phyloP scores from a whole-genome alignment of 2,888 invertebrate genomes.

The Drosophila greeni region DNA sequence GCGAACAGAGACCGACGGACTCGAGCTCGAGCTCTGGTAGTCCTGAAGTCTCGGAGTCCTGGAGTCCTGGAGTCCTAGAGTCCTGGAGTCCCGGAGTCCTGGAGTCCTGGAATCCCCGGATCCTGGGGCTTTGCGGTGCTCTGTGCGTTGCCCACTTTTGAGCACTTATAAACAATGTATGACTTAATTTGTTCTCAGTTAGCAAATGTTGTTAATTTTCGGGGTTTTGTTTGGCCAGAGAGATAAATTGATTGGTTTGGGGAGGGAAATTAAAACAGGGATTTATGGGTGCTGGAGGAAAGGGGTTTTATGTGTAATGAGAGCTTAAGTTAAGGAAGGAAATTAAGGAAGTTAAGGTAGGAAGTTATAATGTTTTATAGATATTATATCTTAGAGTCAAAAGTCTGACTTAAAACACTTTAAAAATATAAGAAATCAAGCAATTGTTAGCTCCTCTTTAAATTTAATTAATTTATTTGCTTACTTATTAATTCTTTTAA shows the following conservation, averaged over 20 bases:
- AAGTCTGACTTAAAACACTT: no score
- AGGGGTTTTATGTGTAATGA: background rate
- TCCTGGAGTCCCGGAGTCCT: slow-evolving; percentile 6
- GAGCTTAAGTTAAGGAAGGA: no score
- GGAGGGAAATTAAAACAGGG: slow-evolving; percentile 7
- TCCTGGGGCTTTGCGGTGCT: slow-evolving; percentile 19
- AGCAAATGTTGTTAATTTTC: slow-evolving; percentile 72
- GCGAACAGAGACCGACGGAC: slow-evolving; percentile 47
- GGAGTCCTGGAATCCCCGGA: slow-evolving; percentile 6
- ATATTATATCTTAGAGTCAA: no score
- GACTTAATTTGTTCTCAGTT: slow-evolving; percentile 73
- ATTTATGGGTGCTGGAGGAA: background rate
- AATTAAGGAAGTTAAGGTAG: no score
- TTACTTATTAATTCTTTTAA: background rate
- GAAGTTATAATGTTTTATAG: no score
- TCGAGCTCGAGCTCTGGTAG: background rate
- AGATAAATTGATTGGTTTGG: slow-evolving; percentile 32
- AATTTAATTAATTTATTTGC: background rate
- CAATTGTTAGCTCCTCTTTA: background rate
- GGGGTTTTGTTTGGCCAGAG: slow-evolving; percentile 15
- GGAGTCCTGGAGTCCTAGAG: background rate
- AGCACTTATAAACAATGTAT: slow-evolving; percentile 72
- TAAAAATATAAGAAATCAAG: background rate
- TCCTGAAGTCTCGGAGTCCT: slow-evolving; percentile 6
- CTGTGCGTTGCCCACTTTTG: slow-evolving; percentile 48